Evolutionary conservation across 1,140 invertebrate genomes (phyloP), one percentile per base, ranked within the genome.

Genomic region (Pomacea maculata): DNA sequence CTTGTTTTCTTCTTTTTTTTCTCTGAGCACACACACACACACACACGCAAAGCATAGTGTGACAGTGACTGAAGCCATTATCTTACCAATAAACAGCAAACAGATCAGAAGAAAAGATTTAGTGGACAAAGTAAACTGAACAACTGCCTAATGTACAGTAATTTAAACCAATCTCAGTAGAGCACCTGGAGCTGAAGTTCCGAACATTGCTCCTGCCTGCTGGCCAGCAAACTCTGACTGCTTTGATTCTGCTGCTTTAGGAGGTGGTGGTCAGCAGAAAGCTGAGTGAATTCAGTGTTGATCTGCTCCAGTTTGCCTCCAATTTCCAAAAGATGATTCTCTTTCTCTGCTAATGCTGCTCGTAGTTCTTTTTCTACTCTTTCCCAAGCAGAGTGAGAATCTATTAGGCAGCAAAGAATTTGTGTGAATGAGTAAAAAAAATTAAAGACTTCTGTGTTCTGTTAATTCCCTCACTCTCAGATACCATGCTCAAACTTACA

Each of bases 111-210:
- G 57, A 11, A 61, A 61, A 17, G 11, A 17, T 61, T 61, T 14
- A 61, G 15, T 61, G 1, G 9, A 11, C 57, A 61, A 14, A 61
- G 11, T 17, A 61, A 9, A 61, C 11, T 61, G 57, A 61, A 11
- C 1, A 61, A 61, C 57, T 61, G 57, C 57, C 57, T 61, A 17
- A 61, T 17, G 15, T 61, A 61, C 11, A 45, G 34, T 45, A 45
- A 45, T 45, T 45, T 61, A 61, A 61, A 61, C 1, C 57, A 14
- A 61, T 57, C 65, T 78, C 63, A 65, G 73, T 17, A n/a, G 17
- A 15, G 63, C 19, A 82, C 54, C 74, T 75, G 72, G 3, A 52
- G 15, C 68, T 83, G 73, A 8, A 80, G 78, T 21, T 83, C 55
- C 1, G 52, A 57, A 17, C 64, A 64, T 25, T 77, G 54, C 25